phyloP scores from a whole-genome alignment of 2,797 vertebrate genomes.

The Notoglanidium macrostoma region DNA sequence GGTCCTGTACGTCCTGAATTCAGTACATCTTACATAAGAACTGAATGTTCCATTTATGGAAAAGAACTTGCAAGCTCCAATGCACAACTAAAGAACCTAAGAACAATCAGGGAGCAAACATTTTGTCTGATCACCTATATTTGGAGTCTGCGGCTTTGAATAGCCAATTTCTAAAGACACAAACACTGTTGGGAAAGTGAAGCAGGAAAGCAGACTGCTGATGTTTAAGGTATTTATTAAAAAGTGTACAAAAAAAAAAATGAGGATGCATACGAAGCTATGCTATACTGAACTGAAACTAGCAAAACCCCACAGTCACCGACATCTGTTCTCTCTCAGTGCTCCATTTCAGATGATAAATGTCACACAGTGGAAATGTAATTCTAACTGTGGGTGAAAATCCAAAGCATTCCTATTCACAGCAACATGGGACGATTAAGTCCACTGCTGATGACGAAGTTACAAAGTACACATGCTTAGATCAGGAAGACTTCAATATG shows the following conservation, averaged over 20 bases:
- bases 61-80: not conserved
- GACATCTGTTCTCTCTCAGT: conserved; percentile 17
- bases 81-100: not conserved
- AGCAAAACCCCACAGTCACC: conserved; percentile 51
- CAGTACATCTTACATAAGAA: not conserved
- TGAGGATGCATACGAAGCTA: conserved; percentile 60
- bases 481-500: conserved; percentile 47
- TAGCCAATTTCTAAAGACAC: not conserved
- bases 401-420: conserved; percentile 57
- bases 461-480: conserved; percentile 43
- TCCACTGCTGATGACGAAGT: conserved; percentile 24
- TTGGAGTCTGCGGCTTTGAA: not conserved
- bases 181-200: not conserved
- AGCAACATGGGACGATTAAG: conserved; percentile 6
- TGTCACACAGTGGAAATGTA: not conserved
- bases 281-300: conserved; percentile 60
- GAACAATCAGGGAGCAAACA: not conserved
- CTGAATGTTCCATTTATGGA: not conserved
- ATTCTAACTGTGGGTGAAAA: conserved; percentile 37
- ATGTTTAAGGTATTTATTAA: conserved; percentile 71
- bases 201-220: not conserved
- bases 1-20: not conserved
- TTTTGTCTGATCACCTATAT: not conserved
- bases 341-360: conserved; percentile 2
- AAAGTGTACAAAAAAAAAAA: conserved; percentile 70